phyloP scores from a whole-genome alignment of 2,888 invertebrate species.

The Cancer borealis region DNA sequence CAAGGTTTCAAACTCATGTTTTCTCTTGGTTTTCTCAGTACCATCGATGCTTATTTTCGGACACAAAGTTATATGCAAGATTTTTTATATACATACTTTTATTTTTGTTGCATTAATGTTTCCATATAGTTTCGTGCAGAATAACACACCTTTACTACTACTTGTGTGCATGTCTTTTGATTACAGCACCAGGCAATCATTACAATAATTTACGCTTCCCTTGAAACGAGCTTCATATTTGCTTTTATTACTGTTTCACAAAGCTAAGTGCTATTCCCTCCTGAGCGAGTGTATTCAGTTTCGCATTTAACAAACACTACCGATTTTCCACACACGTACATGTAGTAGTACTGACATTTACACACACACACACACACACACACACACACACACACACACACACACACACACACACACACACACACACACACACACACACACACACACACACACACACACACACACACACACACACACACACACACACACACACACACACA shows the following conservation, averaged over 20 bases:
- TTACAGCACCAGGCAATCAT: neutral
- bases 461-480: conserved; percentile 20
- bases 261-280: neutral
- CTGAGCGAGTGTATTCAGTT: neutral
- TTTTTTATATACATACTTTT: too few relatives aligned
- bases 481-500: conserved; percentile 20
- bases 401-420: neutral
- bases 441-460: neutral
- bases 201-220: neutral
- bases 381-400: neutral
- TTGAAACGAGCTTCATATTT: neutral
- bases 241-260: neutral
- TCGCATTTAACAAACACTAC: neutral
- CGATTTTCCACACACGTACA: neutral
- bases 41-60: too few relatives aligned
- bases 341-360: neutral
- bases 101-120: too few relatives aligned
- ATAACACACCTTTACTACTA: too few relatives aligned
- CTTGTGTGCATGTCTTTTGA: neutral
- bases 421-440: too few relatives aligned
- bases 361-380: neutral
- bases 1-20: neutral
- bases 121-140: too few relatives aligned
- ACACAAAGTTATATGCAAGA: too few relatives aligned
- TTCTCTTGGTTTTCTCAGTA: too few relatives aligned